Percentiles rank a stretch among this genome's conserved stretches.
Conservation (phyloP, 2,113 vertebrate species). For the Meriones unguiculatus region DNA sequence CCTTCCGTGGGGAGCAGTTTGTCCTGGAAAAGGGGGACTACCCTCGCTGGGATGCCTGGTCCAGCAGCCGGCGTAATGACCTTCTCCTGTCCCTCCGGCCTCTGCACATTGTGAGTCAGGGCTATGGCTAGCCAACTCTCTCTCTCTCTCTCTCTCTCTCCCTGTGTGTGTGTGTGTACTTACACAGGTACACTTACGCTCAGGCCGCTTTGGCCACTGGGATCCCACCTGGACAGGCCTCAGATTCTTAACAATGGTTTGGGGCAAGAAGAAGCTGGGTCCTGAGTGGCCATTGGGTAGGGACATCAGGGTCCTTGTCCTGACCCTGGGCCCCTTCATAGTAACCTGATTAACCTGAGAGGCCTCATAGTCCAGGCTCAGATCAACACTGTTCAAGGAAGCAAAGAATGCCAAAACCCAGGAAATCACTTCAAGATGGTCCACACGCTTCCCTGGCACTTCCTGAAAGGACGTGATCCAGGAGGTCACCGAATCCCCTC, state of each 20-base stretch:
- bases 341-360: neutral
- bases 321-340: neutral
- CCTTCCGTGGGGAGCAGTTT: constrained; percentile 92
- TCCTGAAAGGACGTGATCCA: neutral
- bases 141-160: too few species aligned
- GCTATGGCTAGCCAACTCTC: neutral
- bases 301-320: neutral
- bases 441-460: neutral
- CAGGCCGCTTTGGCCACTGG: neutral
- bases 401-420: neutral
- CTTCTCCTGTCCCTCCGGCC: constrained; percentile 93
- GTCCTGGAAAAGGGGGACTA: constrained; percentile 96
- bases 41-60: constrained; percentile 95
- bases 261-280: neutral
- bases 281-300: accelerated
- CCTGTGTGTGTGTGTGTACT: neutral
- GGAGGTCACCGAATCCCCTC: accelerated
- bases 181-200: accelerated
- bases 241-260: neutral
- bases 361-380: neutral
- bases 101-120: constrained; percentile 90
- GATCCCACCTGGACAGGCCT: neutral
- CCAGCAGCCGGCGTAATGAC: constrained; percentile 93
- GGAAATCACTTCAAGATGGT: neutral
- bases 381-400: neutral